These are phyloP conservation scores for Neoascia interrupta DNA, from an alignment of 2,888 invertebrate genomes.

Conservation along the genomic window DNA sequence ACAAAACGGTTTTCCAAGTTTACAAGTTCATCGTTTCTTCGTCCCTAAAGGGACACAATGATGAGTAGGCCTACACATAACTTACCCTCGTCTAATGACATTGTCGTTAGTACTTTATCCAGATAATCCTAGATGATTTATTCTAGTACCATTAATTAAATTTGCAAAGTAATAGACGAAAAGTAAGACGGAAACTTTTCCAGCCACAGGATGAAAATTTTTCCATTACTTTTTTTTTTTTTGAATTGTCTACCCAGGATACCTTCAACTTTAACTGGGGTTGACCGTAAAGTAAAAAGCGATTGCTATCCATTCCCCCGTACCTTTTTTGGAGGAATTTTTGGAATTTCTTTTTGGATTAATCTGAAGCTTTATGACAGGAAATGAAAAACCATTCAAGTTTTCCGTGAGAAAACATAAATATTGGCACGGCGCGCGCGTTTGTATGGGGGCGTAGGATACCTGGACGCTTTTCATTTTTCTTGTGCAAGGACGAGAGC, in stretches of 20 bases:
- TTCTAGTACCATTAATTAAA: slow-evolving; percentile 25
- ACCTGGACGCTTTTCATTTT: slow-evolving; percentile 1
- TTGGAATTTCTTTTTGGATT: slow-evolving; percentile 24
- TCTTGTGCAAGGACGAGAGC: background rate
- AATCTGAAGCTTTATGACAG: slow-evolving; percentile 15
- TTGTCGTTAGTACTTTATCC: background rate
- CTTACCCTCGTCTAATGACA: background rate
- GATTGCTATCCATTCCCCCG: slow-evolving; percentile 27
- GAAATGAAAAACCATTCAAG: slow-evolving; percentile 18
- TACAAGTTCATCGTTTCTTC: slow-evolving; percentile 7
- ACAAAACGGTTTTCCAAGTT: slow-evolving; percentile 1
- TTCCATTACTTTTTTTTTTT: slow-evolving; percentile 5
- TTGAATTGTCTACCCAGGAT: slow-evolving; percentile 4
- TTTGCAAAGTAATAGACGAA: slow-evolving; percentile 3
- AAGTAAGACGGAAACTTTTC: background rate
- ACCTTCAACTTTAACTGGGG: slow-evolving; percentile 9
- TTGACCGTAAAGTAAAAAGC: slow-evolving; percentile 14
- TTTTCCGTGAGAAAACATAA: slow-evolving; percentile 17
- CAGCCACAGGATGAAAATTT: slow-evolving; percentile 14
- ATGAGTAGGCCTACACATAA: background rate
- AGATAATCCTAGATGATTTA: slow-evolving; percentile 17
- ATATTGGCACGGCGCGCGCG: slow-evolving; percentile 31
- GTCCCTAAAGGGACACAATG: too few relatives aligned
- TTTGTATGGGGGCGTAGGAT: background rate
- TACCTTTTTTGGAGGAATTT: slow-evolving; percentile 14